These are phyloP conservation scores for Xestia c-nigrum DNA, from an alignment of 2,888 invertebrate genomes.

Conservation along the genomic window DNA sequence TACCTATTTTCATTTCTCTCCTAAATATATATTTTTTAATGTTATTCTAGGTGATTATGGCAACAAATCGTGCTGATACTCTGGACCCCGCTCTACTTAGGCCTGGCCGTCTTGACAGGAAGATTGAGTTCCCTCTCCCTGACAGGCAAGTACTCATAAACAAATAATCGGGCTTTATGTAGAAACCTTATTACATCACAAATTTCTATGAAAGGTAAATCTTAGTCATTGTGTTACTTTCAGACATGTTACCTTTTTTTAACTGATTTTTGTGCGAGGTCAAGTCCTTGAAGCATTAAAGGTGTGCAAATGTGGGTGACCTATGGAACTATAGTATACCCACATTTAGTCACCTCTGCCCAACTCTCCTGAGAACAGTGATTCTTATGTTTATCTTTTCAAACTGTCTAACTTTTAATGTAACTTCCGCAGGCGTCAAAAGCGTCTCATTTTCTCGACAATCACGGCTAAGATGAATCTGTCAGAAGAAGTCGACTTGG, in stretches of 20 bases:
- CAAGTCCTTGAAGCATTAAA: neutral
- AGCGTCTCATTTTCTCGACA: constrained; percentile 99
- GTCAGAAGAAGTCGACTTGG: constrained; percentile 99
- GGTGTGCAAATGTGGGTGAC: neutral
- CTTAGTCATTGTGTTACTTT: neutral
- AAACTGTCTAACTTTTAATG: neutral
- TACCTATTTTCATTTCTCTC: neutral
- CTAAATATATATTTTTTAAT: constrained; percentile 1
- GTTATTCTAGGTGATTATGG: constrained; percentile 93
- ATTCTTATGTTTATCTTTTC: neutral
- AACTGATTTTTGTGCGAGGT: neutral
- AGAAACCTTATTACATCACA: neutral
- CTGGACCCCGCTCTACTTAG: constrained; percentile 99
- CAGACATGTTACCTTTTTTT: neutral
- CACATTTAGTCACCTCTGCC: neutral
- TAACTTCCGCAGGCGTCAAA: constrained; percentile 91
- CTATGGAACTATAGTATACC: neutral
- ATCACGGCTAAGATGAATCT: constrained; percentile 99
- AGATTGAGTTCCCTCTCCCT: constrained; percentile 99
- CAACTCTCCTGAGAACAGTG: neutral
- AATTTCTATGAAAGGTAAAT: neutral
- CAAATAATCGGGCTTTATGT: neutral
- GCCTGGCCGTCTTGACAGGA: constrained; percentile 98
- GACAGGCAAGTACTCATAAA: constrained; percentile 91
- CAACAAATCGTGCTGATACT: constrained; percentile 99